Base-by-base conservation (phyloP, 2,888 invertebrate genomes). In the Apotomis betuletana region DNA sequence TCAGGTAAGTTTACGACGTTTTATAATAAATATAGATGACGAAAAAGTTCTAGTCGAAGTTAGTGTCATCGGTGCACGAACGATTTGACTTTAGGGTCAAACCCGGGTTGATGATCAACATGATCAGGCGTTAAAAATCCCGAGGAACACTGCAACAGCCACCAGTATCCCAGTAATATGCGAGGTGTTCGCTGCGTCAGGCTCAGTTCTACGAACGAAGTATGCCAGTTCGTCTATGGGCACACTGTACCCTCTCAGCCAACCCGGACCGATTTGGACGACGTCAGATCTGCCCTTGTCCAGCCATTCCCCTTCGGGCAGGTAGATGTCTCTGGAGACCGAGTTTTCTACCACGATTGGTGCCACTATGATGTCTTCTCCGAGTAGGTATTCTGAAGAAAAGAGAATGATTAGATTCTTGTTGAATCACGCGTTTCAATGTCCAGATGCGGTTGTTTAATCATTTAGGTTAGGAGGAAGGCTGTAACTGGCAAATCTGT, bases 351-450 rank as follows among this genome's bases (percentile, higher is more conserved):
- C 88, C 10, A 97, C 80, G 0, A 98, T 94, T 0, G 98, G 98
- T 0, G 98, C 98, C 0, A 96, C 96, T 68, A 98, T 87, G 55
- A 97, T 94, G 65, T 94, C 92, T 77, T 97, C 96, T 3, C 97
- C 98, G 9, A 98, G 92, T 36, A 97, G 90, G 82, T 95, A 98
- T 87, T 97, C 97, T 97, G 90, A 9, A 91, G 59, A n/a, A 38
- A 52, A 6, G 6, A 6, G 6, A 41, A 41, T 9, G 38, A 13
- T 67, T 9, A 67, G n/a, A 12, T 15, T 4, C 27, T 27, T 27
- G 27, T 27, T 27, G 27, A 27, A 2, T 27, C 27, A 27, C 27
- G 27, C 27, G 1, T 27, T 27, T 27, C 2, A 27, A 27, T 27
- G 27, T 27, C 27, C 27, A 27, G 27, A 27, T 27, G 27, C 27